Conservation (phyloP, 1,140 invertebrate genomes). For the Coelopa frigida region DNA sequence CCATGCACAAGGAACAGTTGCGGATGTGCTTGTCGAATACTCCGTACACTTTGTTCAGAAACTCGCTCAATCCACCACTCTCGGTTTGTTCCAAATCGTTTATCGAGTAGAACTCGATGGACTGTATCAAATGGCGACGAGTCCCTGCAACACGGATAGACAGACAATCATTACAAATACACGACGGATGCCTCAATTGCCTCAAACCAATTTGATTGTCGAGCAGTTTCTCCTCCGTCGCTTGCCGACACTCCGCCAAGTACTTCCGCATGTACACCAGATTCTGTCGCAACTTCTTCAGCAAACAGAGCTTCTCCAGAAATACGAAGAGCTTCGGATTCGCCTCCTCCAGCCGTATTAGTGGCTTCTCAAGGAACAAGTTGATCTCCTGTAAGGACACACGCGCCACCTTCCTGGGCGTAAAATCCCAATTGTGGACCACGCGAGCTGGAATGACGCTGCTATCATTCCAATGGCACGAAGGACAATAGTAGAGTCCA, state of each 20-base stretch:
- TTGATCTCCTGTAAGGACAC: slow-evolving; percentile 52
- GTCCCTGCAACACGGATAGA: slow-evolving; percentile 13
- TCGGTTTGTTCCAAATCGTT: slow-evolving; percentile 33
- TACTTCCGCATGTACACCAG: slow-evolving; percentile 40
- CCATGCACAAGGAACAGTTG: slow-evolving; percentile 27
- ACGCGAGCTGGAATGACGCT: slow-evolving; percentile 80
- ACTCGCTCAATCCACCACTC: slow-evolving; percentile 27
- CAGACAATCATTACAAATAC: neutral
- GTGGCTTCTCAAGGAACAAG: slow-evolving; percentile 58
- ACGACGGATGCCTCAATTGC: neutral
- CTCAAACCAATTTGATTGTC: slow-evolving; percentile 27
- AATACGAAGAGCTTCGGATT: slow-evolving; percentile 81
- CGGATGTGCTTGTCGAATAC: slow-evolving; percentile 31
- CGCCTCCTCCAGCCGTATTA: slow-evolving; percentile 71
- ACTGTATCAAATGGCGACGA: slow-evolving; percentile 33
- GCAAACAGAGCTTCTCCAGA: slow-evolving; percentile 73
- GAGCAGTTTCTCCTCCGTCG: slow-evolving; percentile 32
- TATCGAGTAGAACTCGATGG: slow-evolving; percentile 39
- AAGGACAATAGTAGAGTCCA: slow-evolving; percentile 81
- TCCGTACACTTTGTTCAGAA: slow-evolving; percentile 28
- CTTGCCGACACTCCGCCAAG: slow-evolving; percentile 32
- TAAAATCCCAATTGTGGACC: slow-evolving; percentile 92
- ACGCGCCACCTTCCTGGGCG: slow-evolving; percentile 48
- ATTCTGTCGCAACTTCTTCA: slow-evolving; percentile 51
- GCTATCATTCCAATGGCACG: slow-evolving; percentile 82